Conservation (phyloP, 2,888 invertebrate species). For the Melinopterus prodromus region DNA sequence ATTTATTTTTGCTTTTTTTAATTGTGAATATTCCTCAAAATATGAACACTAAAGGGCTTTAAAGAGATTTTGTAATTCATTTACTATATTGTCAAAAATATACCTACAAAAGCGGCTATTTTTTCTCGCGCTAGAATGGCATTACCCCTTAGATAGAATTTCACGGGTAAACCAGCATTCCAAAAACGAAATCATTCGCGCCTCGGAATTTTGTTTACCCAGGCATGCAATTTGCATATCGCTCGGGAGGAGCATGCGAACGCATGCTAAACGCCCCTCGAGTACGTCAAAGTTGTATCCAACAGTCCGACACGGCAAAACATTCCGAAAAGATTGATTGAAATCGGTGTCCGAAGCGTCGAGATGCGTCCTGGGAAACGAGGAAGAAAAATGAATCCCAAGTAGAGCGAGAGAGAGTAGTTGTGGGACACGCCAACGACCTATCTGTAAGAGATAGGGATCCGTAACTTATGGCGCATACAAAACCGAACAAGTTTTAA, state of each 20-base stretch:
- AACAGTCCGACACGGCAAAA: constrained; percentile 23
- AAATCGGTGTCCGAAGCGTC: constrained; percentile 25
- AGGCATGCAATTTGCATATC: neutral
- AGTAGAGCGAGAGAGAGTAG: neutral
- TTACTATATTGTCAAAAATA: too few species aligned
- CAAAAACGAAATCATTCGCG: neutral
- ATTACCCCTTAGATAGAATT: neutral
- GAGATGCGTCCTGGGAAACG: constrained; percentile 22
- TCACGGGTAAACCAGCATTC: neutral
- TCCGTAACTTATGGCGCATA: constrained; percentile 30
- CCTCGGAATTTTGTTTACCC: neutral
- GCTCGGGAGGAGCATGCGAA: neutral
- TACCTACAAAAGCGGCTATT: too few species aligned
- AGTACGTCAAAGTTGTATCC: neutral
- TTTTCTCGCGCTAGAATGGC: too few species aligned
- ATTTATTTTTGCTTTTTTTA: too few species aligned
- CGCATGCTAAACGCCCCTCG: neutral
- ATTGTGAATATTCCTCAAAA: too few species aligned
- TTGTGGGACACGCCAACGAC: constrained; percentile 18
- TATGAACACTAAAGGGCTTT: too few species aligned
- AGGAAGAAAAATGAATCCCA: constrained; percentile 34
- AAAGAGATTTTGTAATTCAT: too few species aligned
- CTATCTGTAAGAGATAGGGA: constrained; percentile 30
- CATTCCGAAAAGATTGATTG: constrained; percentile 34
- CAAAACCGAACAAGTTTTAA: constrained; percentile 32